Base-by-base conservation (phyloP, 2,797 vertebrate genomes). In the Chelon labrosus region DNA sequence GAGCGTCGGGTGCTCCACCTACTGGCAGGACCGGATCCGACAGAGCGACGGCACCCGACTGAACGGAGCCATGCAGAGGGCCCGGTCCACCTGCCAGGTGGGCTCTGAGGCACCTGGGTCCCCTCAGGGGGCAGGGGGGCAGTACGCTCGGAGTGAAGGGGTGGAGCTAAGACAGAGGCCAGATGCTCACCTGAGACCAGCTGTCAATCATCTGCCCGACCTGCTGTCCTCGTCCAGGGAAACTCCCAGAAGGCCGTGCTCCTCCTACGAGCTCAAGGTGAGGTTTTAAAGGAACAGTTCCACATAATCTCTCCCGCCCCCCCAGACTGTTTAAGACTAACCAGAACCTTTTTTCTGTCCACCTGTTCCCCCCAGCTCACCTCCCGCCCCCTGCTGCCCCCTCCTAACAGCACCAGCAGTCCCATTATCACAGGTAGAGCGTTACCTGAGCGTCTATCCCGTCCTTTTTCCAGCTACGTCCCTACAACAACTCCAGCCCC, bases 191-290 rank as follows among this genome's bases (percentile, higher is more conserved):
- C 22, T 84, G 83, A 85, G 42, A 46, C 49, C 85, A 31, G 82
- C 39, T 1, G 57, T 3, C 35, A 66, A 1, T 71, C 88, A 75
- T 3, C 85, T 87, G 49, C 83, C 90, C 0, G 91, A 93, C 59
- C 92, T 95, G 84, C 82, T 96, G 44, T 90, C 94, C 51, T 90
- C 91, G 42, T 89, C 93, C 78, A 87, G 91, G 62, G 86, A 93
- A 1, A 86, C 77, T 77, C 92, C 87, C 31, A 90, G 73, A 56
- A 90, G 95, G 74, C 91, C 92, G 0, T 92, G 88, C 57, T 93
- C 94, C 19, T 80, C 91, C n/a, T 92, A 92, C 0, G 93, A 95
- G 83, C 90, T 94, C 58, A 95, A 97, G 95, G 97, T 97, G 84
- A 16, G 44, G 14, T 16, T 44, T 42, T 13, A 42, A 14, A 42